Percentiles rank a stretch among this genome's conserved stretches.
phyloP scores from a whole-genome alignment of 2,888 invertebrate genomes.

The Cabera pusaria region DNA sequence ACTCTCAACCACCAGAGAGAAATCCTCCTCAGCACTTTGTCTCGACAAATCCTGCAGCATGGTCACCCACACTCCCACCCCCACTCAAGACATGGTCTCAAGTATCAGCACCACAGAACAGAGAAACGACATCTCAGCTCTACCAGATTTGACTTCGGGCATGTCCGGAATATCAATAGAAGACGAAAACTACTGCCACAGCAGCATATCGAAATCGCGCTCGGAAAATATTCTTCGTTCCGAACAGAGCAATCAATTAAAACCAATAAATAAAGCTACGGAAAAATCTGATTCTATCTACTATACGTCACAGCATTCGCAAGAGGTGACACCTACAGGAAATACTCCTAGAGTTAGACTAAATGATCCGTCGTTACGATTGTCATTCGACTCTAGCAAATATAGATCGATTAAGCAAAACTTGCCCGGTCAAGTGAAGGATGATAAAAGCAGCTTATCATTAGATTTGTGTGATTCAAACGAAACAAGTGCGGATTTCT shows the following conservation, averaged over 20 bases:
- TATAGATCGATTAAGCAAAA: constrained; percentile 64
- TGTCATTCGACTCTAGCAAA: constrained; percentile 75
- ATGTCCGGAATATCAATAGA: constrained; percentile 79
- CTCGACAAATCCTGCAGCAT: constrained; percentile 76
- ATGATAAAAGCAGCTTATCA: constrained; percentile 72
- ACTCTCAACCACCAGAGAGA: constrained; percentile 67
- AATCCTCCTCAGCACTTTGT: constrained; percentile 75
- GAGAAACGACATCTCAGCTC: constrained; percentile 68
- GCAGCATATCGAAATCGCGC: constrained; percentile 76
- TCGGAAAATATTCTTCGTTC: constrained; percentile 76
- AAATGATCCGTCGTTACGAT: constrained; percentile 65
- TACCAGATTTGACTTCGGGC: constrained; percentile 75
- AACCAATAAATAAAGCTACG: constrained; percentile 50
- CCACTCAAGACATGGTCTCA: constrained; percentile 80
- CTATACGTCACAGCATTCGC: constrained; percentile 76
- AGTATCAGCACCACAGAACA: constrained; percentile 78
- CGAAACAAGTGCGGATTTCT: constrained; percentile 77
- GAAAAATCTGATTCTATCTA: constrained; percentile 77
- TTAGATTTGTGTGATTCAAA: constrained; percentile 77
- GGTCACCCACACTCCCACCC: constrained; percentile 77
- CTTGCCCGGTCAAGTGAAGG: constrained; percentile 50
- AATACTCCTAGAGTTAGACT: constrained; percentile 58
- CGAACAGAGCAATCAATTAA: constrained; percentile 63
- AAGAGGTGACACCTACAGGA: constrained; percentile 73
- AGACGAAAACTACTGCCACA: constrained; percentile 72